Evolutionary conservation across 1,140 invertebrate species (phyloP).

Genomic region (Calephelis nemesis): DNA sequence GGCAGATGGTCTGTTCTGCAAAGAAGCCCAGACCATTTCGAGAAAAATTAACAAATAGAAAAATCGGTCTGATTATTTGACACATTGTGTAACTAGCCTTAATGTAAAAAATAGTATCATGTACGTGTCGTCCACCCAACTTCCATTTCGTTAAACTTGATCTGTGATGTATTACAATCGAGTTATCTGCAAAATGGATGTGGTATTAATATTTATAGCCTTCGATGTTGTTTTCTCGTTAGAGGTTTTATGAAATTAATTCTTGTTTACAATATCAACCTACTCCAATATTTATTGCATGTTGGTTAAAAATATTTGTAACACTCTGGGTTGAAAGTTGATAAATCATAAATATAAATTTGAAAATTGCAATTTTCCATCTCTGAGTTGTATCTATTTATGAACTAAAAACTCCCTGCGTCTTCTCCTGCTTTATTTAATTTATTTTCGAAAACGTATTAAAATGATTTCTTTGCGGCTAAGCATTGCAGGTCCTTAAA

Average conservation of each 20-base stretch:
- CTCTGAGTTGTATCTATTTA: too few species aligned
- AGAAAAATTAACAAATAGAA: too few species aligned
- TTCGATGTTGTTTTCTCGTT: constrained; percentile 6
- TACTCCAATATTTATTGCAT: constrained; percentile 2
- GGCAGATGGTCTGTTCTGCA: too few species aligned
- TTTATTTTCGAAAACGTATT: too few species aligned
- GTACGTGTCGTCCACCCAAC: background rate
- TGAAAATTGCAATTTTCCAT: too few species aligned
- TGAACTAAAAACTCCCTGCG: too few species aligned
- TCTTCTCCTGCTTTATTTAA: too few species aligned
- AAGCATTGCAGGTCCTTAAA: too few species aligned
- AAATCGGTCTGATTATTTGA: too few species aligned
- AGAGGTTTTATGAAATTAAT: constrained; percentile 9
- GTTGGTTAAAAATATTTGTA: background rate
- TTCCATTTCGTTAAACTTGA: background rate
- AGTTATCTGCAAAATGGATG: constrained; percentile 1
- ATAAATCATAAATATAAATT: background rate
- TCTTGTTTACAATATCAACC: constrained; percentile 1
- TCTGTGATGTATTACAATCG: background rate
- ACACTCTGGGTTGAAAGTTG: background rate
- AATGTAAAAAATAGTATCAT: background rate
- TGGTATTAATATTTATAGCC: constrained; percentile 15
- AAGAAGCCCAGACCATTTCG: too few species aligned
- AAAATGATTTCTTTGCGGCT: too few species aligned
- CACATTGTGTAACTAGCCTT: background rate